Evolutionary conservation across 2,888 invertebrate genomes (phyloP).

Genomic region (Oxycera nigricornis): DNA sequence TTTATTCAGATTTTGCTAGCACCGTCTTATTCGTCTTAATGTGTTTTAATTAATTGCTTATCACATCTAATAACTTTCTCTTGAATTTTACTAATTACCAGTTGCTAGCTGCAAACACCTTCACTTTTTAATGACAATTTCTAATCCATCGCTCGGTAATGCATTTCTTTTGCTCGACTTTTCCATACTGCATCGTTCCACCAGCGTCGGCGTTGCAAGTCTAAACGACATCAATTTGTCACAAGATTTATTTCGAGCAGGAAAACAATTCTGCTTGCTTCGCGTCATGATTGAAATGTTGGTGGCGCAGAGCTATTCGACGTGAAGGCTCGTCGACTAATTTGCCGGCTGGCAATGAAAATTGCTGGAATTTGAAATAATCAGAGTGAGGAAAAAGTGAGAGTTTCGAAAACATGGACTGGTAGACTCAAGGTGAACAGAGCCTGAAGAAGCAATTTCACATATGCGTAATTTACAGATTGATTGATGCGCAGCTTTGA

Average conservation of each 20-base stretch:
- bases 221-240: conserved; percentile 36
- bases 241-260: conserved; percentile 37
- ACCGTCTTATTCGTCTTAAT: too few species aligned
- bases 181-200: neutral
- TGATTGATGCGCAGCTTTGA: conserved; percentile 17
- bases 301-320: neutral
- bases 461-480: conserved; percentile 24
- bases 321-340: neutral
- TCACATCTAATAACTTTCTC: conserved; percentile 1
- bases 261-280: conserved; percentile 13
- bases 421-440: conserved; percentile 30
- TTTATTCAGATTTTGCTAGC: too few species aligned
- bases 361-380: conserved; percentile 43
- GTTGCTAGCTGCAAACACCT: conserved; percentile 14
- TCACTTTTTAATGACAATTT: conserved; percentile 18
- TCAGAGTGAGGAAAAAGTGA: conserved; percentile 42
- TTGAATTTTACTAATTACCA: neutral
- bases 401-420: conserved; percentile 39
- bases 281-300: conserved; percentile 30
- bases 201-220: neutral
- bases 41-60: neutral
- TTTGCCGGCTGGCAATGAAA: conserved; percentile 45
- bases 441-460: conserved; percentile 1
- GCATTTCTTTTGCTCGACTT: neutral
- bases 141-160: conserved; percentile 2